phyloP scores from a whole-genome alignment of 2,113 vertebrate genomes.

The Chaetorhynchus papuensis region DNA sequence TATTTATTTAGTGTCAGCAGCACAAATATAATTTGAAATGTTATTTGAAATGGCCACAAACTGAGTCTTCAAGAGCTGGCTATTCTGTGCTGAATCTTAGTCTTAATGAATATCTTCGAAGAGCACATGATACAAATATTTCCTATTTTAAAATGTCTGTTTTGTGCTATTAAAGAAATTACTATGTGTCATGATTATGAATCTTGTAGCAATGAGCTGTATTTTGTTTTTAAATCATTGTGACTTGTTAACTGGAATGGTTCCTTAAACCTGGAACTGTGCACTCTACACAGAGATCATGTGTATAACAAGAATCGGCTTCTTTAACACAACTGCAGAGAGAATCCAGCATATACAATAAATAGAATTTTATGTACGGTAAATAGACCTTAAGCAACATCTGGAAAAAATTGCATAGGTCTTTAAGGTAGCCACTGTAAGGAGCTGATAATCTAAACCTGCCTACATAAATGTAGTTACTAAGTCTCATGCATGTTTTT shows the following conservation, averaged over 20 bases:
- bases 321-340: neutral
- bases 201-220: neutral
- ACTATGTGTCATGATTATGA: neutral
- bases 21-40: neutral
- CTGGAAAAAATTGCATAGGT: neutral
- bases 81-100: neutral
- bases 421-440: neutral
- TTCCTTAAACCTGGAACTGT: conserved; percentile 24
- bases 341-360: neutral
- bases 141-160: neutral
- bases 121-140: neutral
- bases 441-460: neutral
- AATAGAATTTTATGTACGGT: neutral
- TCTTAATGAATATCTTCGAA: neutral
- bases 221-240: conserved; percentile 29
- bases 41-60: neutral
- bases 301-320: neutral
- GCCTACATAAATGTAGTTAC: neutral
- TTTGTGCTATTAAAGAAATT: neutral
- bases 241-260: conserved; percentile 12
- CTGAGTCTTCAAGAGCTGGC: neutral
- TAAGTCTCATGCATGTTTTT: neutral
- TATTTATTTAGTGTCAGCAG: neutral
- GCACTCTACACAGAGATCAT: neutral
- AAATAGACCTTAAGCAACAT: conserved; percentile 18